Conservation (phyloP, 1,140 invertebrate genomes). For the Bacillus rossius region DNA sequence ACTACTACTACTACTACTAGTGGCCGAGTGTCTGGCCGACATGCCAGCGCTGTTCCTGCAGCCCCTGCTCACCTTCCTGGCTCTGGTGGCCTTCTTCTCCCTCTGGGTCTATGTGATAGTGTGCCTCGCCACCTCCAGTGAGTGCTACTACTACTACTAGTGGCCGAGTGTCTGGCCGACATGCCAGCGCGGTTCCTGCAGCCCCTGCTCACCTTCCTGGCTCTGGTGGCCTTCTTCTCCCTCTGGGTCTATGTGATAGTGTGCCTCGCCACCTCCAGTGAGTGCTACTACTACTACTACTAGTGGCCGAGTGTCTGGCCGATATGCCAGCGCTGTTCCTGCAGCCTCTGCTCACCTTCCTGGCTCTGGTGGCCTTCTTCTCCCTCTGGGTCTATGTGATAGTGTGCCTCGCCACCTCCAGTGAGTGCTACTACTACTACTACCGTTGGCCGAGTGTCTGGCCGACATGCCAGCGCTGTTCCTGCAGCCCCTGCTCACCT, state of each 20-base stretch:
- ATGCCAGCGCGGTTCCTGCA: constrained; percentile 84
- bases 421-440: no score
- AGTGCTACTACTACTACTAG: no score
- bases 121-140: constrained; percentile 63
- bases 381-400: constrained; percentile 81
- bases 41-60: constrained; percentile 84
- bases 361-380: constrained; percentile 71
- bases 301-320: no score
- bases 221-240: constrained; percentile 69
- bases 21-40: no score
- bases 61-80: constrained; percentile 78
- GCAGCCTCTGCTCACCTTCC: constrained; percentile 82
- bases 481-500: constrained; percentile 83
- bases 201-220: constrained; percentile 78
- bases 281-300: no score
- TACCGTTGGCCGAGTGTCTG: no score
- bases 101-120: constrained; percentile 81
- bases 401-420: constrained; percentile 59
- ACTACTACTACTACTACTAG: no score
- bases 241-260: constrained; percentile 81
- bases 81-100: constrained; percentile 69
- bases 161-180: no score
- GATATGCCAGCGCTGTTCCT: constrained; percentile 80
- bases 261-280: constrained; percentile 63
- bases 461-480: constrained; percentile 78